phyloP scores from a whole-genome alignment of 2,113 vertebrate species.

The Sigmodon hispidus region DNA sequence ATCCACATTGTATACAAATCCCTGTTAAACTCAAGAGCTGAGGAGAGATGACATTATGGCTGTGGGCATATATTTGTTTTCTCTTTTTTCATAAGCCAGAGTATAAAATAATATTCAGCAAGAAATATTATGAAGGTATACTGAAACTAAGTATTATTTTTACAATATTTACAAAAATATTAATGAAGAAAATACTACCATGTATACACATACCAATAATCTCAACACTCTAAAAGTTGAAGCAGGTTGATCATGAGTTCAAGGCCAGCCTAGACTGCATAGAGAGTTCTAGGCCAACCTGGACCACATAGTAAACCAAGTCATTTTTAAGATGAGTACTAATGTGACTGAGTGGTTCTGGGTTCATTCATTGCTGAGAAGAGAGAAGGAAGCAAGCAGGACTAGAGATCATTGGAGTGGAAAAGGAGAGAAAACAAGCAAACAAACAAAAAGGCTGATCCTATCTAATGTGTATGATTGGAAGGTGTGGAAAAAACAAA shows the following conservation, averaged over 20 bases:
- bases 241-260: background rate
- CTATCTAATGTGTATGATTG: background rate
- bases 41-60: background rate
- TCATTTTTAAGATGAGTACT: background rate
- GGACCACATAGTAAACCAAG: background rate
- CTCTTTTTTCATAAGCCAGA: background rate
- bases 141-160: background rate
- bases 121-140: background rate
- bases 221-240: background rate
- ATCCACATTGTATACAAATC: background rate
- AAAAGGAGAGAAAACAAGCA: background rate
- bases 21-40: background rate
- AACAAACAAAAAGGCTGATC: background rate
- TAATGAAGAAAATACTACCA: constrained; percentile 17
- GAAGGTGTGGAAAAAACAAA: background rate
- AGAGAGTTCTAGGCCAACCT: background rate
- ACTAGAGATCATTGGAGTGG: accelerated
- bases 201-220: background rate
- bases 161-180: too few relatives aligned
- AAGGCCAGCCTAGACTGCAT: background rate
- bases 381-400: background rate
- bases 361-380: background rate
- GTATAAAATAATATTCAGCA: background rate
- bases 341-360: background rate
- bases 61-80: background rate